Conservation (phyloP, 1,140 invertebrate genomes). For the Chlorops oryzae region DNA sequence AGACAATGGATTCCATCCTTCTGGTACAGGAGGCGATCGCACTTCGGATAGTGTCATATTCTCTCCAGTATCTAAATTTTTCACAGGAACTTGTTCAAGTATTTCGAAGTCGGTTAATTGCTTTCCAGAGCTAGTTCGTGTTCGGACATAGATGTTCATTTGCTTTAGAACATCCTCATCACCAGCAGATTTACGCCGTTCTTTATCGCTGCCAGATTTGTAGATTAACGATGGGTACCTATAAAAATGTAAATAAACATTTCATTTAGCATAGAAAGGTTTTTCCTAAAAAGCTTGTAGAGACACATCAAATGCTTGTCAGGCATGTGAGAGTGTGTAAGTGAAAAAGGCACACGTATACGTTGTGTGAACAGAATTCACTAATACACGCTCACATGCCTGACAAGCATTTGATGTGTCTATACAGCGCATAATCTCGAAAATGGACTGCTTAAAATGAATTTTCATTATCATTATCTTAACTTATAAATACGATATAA, state of each 20-base stretch:
- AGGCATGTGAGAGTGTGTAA: too few relatives aligned
- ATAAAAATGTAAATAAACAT: background rate
- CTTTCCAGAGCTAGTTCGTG: slow-evolving; percentile 77
- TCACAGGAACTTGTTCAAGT: slow-evolving; percentile 83
- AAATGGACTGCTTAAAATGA: too few relatives aligned
- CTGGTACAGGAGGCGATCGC: slow-evolving; percentile 44
- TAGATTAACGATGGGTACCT: slow-evolving; percentile 41
- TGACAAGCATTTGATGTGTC: too few relatives aligned
- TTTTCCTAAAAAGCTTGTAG: too few relatives aligned
- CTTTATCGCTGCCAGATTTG: slow-evolving; percentile 50
- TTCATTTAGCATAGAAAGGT: too few relatives aligned
- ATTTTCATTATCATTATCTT: too few relatives aligned
- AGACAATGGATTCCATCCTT: slow-evolving; percentile 67
- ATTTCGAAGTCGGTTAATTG: slow-evolving; percentile 83
- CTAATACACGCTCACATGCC: too few relatives aligned
- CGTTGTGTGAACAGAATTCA: too few relatives aligned
- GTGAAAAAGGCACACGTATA: too few relatives aligned
- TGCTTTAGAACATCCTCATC: slow-evolving; percentile 65
- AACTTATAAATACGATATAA: too few relatives aligned
- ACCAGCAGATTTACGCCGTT: slow-evolving; percentile 65
- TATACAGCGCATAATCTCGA: too few relatives aligned
- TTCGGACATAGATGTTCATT: slow-evolving; percentile 70
- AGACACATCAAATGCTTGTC: too few relatives aligned
- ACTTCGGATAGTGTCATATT: slow-evolving; percentile 47
- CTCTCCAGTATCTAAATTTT: slow-evolving; percentile 84